Conservation (phyloP, 2,888 invertebrate species). For the Nasonovia ribisnigri region DNA sequence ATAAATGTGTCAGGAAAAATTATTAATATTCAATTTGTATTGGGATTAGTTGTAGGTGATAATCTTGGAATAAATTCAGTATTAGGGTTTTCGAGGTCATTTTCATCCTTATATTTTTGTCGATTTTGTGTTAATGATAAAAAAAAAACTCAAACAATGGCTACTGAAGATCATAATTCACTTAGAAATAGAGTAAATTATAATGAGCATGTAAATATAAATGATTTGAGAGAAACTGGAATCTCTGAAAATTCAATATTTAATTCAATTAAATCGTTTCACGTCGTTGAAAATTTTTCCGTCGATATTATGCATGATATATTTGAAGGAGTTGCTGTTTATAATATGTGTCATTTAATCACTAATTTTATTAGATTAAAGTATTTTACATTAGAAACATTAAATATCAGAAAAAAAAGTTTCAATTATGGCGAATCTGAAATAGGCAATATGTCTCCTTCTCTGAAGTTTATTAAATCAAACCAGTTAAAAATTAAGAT, state of each 20-base stretch:
- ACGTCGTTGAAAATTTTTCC: background rate
- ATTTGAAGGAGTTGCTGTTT: no score
- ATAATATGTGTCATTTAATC: background rate
- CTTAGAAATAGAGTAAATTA: background rate
- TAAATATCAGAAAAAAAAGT: background rate
- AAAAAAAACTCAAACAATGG: background rate
- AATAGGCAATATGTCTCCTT: no score
- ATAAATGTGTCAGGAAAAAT: background rate
- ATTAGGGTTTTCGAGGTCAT: slow-evolving; percentile 20
- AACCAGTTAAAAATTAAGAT: no score
- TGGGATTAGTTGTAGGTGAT: background rate
- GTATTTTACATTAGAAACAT: background rate
- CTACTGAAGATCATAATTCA: background rate
- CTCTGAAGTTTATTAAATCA: no score
- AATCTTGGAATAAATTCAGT: background rate
- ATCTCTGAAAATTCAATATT: slow-evolving; percentile 27
- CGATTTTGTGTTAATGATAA: slow-evolving; percentile 11
- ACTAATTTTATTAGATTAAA: background rate
- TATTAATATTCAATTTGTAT: background rate
- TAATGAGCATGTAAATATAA: background rate
- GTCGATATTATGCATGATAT: background rate
- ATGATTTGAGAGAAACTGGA: background rate
- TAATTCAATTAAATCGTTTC: background rate
- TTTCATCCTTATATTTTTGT: slow-evolving; percentile 25
- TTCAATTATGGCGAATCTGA: background rate